Evolutionary conservation across 2,888 invertebrate species (phyloP), one percentile per base, ranked within the genome.

Genomic region (Lepetodrilus schrolli): DNA sequence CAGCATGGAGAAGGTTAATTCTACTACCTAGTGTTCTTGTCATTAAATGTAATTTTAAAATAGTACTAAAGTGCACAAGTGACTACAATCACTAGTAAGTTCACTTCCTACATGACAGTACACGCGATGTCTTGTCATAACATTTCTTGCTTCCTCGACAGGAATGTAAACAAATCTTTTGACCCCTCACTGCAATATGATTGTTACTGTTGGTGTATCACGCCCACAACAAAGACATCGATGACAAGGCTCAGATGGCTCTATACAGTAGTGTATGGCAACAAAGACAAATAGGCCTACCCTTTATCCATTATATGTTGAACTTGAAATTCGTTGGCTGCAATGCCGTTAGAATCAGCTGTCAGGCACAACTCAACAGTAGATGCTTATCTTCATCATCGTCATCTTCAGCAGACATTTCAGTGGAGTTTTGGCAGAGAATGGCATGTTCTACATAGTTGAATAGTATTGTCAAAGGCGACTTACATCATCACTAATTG

Each of bases 401-500:
- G 26, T 65, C 65, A 49, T 34, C n/a, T 20, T 10, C 48, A 49
- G 34, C 34, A 23, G n/a, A 17, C 37, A 17, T n/a, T n/a, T n/a
- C n/a, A n/a, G n/a, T 10, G 43, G n/a, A 43, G 5, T 58, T 58
- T 34, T 34, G 23, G 17, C 58, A 34, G 34, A 30, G 13, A 26
- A 30, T 30, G 34, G 58, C 13, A 30, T 17, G 34, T 5, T 26
- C 58, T 30, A 34, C 17, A 5, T n/a, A 30, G 58, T 17, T 30
- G 34, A 23, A 17, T 30, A 17, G 17, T 34, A 30, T 58, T 58
- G 3, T n/a, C 26, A 58, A 17, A 7, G 30, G 17, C 34, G 17
- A 58, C 26, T 58, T 58, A 58, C 58, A 58, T 58, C 20, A 58
- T 34, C 0, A 34, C 58, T 58, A 58, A 58, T 58, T 58, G 58